These are phyloP conservation scores for Ceratina japonica DNA, from an alignment of 1,140 invertebrate genomes.

Conservation along the genomic window DNA sequence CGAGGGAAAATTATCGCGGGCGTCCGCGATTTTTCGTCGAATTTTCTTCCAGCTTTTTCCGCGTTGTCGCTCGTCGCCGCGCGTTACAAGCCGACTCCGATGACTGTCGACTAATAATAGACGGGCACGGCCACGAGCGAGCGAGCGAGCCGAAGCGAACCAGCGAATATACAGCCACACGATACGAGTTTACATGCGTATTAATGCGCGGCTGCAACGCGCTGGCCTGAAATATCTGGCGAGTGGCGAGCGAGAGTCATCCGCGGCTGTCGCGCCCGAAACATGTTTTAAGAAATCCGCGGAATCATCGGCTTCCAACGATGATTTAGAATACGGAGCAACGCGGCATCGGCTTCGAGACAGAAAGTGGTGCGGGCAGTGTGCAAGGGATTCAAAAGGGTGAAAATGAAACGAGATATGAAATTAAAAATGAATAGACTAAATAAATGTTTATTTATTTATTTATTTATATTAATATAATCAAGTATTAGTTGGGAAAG, in stretches of 20 bases:
- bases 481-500: too few species aligned
- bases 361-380: too few species aligned
- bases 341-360: too few species aligned
- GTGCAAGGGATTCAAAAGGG: too few species aligned
- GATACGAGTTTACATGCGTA: conserved; percentile 56
- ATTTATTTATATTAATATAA: too few species aligned
- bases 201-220: conserved; percentile 50
- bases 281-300: conserved; percentile 14
- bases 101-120: conserved; percentile 78
- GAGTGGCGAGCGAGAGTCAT: conserved; percentile 46
- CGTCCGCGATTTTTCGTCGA: conserved; percentile 23
- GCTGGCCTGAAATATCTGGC: conserved; percentile 68
- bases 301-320: too few species aligned
- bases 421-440: too few species aligned
- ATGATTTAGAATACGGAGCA: too few species aligned
- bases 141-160: conserved; percentile 30
- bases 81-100: conserved; percentile 66
- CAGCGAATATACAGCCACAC: conserved; percentile 51
- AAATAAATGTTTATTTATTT: too few species aligned
- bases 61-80: conserved; percentile 39
- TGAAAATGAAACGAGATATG: too few species aligned
- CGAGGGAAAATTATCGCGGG: conserved; percentile 6
- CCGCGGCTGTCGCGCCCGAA: conserved; percentile 19
- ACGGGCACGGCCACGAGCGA: conserved; percentile 48
- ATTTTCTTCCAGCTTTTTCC: conserved; percentile 54